phyloP scores from a whole-genome alignment of 2,888 invertebrate genomes.

The Drosophila tripunctata region DNA sequence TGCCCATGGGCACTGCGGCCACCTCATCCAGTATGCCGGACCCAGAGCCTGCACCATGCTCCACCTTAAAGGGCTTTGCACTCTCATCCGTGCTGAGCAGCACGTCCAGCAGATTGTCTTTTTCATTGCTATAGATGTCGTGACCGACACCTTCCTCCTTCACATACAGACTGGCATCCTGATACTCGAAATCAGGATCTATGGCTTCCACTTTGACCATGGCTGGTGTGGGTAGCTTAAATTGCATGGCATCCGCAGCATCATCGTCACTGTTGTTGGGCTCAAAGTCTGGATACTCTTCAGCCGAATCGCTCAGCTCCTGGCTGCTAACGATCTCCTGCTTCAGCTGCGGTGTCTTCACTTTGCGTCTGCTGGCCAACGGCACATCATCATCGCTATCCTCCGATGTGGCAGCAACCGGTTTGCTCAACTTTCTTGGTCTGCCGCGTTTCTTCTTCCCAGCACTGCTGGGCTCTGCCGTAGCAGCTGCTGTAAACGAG shows the following conservation, averaged over 20 bases:
- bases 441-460: constrained; percentile 49
- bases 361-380: constrained; percentile 56
- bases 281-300: constrained; percentile 77
- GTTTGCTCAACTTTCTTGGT: constrained; percentile 41
- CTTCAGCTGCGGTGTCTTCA: constrained; percentile 39
- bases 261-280: constrained; percentile 70
- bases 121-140: constrained; percentile 77
- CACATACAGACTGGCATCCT: constrained; percentile 62
- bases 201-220: constrained; percentile 65
- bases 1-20: constrained; percentile 73
- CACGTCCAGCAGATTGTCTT: constrained; percentile 77
- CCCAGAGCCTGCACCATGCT: constrained; percentile 45
- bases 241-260: constrained; percentile 44
- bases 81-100: constrained; percentile 68
- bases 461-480: background rate
- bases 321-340: constrained; percentile 47
- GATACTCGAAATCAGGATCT: constrained; percentile 71
- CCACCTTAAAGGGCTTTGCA: constrained; percentile 69
- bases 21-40: constrained; percentile 69
- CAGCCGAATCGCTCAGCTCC: constrained; percentile 67
- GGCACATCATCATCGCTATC: constrained; percentile 70
- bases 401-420: constrained; percentile 16
- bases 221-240: constrained; percentile 54
- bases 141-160: constrained; percentile 71
- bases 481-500: constrained; percentile 22